These are phyloP conservation scores for Pogonomyrmex californicus DNA, from an alignment of 1,140 invertebrate genomes.

Conservation along the genomic window DNA sequence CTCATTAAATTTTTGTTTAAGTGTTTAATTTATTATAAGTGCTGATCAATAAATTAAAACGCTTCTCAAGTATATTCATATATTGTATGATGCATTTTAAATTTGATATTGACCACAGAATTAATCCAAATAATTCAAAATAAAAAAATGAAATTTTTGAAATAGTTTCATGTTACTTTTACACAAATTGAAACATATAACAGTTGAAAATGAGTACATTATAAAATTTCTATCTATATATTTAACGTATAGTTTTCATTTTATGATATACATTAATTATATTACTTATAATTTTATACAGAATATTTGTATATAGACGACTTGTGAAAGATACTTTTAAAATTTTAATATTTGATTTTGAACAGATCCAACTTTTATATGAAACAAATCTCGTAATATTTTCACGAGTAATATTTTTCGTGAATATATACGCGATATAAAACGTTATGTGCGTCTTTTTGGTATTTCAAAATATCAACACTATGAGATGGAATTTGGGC, in stretches of 20 bases:
- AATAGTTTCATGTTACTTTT: background rate
- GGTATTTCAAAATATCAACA: slow-evolving; percentile 24
- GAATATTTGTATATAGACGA: background rate
- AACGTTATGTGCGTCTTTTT: background rate
- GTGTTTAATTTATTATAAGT: background rate
- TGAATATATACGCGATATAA: background rate
- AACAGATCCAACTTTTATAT: background rate
- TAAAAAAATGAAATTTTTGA: background rate
- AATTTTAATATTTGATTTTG: slow-evolving; percentile 7
- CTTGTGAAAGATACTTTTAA: background rate
- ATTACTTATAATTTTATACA: background rate
- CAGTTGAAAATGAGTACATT: background rate
- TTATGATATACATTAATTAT: slow-evolving; percentile 15
- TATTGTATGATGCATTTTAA: background rate
- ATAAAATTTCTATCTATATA: background rate
- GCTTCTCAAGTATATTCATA: background rate
- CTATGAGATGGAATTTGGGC: slow-evolving; percentile 18
- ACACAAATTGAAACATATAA: background rate
- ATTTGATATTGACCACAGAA: background rate
- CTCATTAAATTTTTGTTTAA: background rate
- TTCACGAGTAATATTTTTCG: slow-evolving; percentile 34
- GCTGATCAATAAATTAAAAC: background rate
- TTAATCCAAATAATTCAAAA: background rate
- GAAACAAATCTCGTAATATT: background rate
- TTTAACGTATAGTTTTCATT: background rate